Evolutionary conservation across 2,888 invertebrate genomes (phyloP).

Genomic region (Idaea dimidiata): DNA sequence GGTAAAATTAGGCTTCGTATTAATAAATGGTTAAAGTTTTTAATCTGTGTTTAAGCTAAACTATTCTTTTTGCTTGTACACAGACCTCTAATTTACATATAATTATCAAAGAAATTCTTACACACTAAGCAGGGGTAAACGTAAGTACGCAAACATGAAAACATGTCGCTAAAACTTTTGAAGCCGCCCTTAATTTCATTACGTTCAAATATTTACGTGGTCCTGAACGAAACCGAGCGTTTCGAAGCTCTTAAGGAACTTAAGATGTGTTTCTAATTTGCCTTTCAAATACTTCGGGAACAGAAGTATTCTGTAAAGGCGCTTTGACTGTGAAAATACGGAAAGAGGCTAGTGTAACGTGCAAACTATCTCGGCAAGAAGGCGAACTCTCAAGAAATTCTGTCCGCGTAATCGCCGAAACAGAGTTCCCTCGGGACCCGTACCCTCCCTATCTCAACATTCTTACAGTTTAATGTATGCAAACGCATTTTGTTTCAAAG

Average conservation of each 20-base stretch:
- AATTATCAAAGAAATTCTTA: constrained; percentile 16
- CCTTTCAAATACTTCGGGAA: constrained; percentile 77
- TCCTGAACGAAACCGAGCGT: constrained; percentile 38
- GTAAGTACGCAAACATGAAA: background rate
- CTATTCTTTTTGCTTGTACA: background rate
- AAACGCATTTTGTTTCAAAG: constrained; percentile 82
- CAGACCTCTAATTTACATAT: constrained; percentile 23
- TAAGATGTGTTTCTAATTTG: constrained; percentile 72
- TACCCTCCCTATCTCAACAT: constrained; percentile 77
- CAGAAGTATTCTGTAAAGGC: constrained; percentile 64
- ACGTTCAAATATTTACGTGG: constrained; percentile 64
- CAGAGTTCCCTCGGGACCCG: constrained; percentile 67
- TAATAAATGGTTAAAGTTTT: background rate
- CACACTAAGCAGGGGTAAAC: background rate
- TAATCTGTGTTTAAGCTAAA: background rate
- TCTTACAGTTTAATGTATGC: constrained; percentile 81
- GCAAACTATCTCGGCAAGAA: constrained; percentile 73
- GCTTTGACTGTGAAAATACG: constrained; percentile 71
- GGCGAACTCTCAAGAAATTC: constrained; percentile 70
- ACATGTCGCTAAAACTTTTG: constrained; percentile 18
- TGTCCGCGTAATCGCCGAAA: constrained; percentile 79
- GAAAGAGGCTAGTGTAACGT: constrained; percentile 73
- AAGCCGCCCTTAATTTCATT: constrained; percentile 48
- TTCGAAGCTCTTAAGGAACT: constrained; percentile 47
- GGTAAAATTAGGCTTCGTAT: no score